These are phyloP conservation scores for Agrotis ipsilon DNA, from an alignment of 2,888 invertebrate genomes.

Conservation along the genomic window DNA sequence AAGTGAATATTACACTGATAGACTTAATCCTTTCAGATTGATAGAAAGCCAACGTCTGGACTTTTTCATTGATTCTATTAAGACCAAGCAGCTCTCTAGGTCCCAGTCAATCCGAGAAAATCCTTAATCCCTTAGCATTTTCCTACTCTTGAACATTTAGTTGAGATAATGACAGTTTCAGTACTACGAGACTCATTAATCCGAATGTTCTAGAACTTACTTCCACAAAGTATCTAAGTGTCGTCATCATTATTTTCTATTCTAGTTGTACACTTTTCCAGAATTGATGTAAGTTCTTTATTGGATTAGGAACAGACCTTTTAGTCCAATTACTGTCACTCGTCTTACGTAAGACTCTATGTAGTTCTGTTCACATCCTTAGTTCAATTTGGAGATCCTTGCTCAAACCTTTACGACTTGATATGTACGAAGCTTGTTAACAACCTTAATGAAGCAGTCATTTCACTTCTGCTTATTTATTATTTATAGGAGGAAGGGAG, in stretches of 20 bases:
- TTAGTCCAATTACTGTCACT: constrained; percentile 66
- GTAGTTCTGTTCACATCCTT: constrained; percentile 41
- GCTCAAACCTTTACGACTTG: constrained; percentile 31
- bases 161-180: not conserved
- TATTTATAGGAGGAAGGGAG: not conserved
- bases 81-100: constrained; percentile 1
- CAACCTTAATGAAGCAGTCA: constrained; percentile 9
- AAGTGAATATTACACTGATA: not conserved
- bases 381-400: constrained; percentile 52
- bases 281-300: constrained; percentile 50
- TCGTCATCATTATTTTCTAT: constrained; percentile 2
- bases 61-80: constrained; percentile 4
- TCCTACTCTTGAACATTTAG: constrained; percentile 6
- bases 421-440: constrained; percentile 33
- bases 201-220: constrained; percentile 3
- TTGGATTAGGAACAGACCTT: constrained; percentile 62
- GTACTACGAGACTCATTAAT: constrained; percentile 9
- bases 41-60: not conserved
- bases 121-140: constrained; percentile 8
- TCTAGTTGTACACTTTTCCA: constrained; percentile 19
- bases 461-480: not conserved
- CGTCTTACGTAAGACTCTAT: constrained; percentile 40
- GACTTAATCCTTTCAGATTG: not conserved
- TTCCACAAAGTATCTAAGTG: not conserved
- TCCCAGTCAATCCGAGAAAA: constrained; percentile 2